Percentiles rank a stretch among this genome's conserved stretches.
phyloP scores from a whole-genome alignment of 2,888 invertebrate genomes.

The Nymphalis urticae region DNA sequence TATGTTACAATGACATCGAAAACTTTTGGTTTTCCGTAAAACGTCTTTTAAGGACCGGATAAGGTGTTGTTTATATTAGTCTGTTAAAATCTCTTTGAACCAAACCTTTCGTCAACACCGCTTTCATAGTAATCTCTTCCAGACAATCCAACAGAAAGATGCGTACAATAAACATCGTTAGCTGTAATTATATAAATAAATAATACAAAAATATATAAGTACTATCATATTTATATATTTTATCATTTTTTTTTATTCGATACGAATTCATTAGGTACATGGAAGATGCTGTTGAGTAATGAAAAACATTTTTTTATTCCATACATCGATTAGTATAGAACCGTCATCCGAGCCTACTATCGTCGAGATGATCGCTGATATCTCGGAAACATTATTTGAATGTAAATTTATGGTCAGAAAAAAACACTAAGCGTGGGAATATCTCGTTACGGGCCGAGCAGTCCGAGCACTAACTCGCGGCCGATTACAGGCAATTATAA shows the following conservation, averaged over 20 bases:
- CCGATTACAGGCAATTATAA: constrained; percentile 24
- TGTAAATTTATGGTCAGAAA: constrained; percentile 45
- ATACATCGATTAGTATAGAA: constrained; percentile 8
- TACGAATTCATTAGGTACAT: neutral
- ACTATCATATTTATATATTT: no score
- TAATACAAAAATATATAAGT: no score
- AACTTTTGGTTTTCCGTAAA: no score
- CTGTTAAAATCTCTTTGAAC: no score
- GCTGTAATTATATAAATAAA: no score
- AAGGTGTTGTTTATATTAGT: no score
- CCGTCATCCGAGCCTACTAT: constrained; percentile 23
- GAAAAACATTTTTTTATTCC: constrained; percentile 13
- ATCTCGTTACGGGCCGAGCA: constrained; percentile 44
- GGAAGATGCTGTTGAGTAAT: neutral
- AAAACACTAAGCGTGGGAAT: constrained; percentile 60
- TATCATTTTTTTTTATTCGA: neutral
- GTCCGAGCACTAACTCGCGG: constrained; percentile 35
- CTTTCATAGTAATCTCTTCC: no score
- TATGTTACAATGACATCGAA: no score
- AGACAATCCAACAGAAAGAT: no score
- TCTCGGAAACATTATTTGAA: constrained; percentile 38
- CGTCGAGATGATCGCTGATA: constrained; percentile 36
- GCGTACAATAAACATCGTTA: no score
- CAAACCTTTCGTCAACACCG: no score
- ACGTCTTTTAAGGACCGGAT: no score